Evolutionary conservation across 2,113 vertebrate species (phyloP).

Genomic region (Cavia aperea): DNA sequence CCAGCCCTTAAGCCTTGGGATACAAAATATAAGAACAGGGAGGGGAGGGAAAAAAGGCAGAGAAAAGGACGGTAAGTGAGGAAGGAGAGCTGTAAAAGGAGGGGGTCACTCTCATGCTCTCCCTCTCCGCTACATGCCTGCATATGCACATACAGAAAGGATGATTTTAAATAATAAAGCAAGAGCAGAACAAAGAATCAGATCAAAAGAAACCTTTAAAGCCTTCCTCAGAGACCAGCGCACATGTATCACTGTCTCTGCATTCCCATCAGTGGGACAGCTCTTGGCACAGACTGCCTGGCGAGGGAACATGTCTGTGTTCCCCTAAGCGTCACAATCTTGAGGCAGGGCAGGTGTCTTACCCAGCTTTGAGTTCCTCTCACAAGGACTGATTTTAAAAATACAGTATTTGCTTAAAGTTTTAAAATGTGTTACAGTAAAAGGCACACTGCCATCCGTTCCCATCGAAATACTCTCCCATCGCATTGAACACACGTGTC

Average conservation of each 20-base stretch:
- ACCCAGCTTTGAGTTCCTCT: not conserved
- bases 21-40: not conserved
- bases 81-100: not conserved
- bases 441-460: not conserved
- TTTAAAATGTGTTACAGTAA: not conserved
- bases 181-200: not conserved
- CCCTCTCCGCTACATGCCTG: not conserved
- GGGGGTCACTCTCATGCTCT: not conserved
- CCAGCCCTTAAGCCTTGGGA: not conserved
- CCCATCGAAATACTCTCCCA: not conserved
- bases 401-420: not conserved
- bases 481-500: not conserved
- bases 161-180: not conserved
- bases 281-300: accelerated
- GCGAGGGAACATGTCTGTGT: not conserved
- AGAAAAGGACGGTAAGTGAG: not conserved
- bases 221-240: not conserved
- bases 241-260: not conserved
- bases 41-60: not conserved
- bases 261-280: not conserved
- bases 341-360: not conserved
- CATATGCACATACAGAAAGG: not conserved
- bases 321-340: not conserved
- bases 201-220: not conserved
- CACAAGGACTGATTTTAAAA: not conserved